These are phyloP conservation scores for Gavia stellata DNA, from an alignment of 2,113 vertebrate species.

Conservation along the genomic window DNA sequence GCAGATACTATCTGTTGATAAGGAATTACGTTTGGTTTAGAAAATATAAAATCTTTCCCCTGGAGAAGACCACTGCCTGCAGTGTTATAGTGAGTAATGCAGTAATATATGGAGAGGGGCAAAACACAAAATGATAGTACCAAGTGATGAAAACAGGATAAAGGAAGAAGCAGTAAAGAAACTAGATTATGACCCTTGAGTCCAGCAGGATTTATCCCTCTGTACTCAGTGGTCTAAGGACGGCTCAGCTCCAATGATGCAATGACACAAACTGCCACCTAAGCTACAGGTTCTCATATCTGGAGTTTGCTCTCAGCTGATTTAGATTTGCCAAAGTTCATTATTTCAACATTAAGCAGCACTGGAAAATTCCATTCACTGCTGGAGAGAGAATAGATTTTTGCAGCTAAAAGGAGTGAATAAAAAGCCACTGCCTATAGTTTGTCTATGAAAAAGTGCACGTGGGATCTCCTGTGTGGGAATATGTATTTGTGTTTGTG, in stretches of 20 bases:
- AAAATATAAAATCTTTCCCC: background rate
- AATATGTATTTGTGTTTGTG: background rate
- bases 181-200: background rate
- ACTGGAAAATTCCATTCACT: constrained; percentile 48
- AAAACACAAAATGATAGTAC: background rate
- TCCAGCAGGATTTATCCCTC: background rate
- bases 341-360: constrained; percentile 47
- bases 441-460: background rate
- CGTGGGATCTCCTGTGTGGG: background rate
- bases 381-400: background rate
- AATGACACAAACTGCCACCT: background rate
- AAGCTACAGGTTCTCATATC: background rate
- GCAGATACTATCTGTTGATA: background rate
- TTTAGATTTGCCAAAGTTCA: constrained; percentile 54
- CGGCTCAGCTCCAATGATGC: background rate
- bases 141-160: background rate
- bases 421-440: background rate
- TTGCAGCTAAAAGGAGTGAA: background rate
- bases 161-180: background rate
- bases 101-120: background rate
- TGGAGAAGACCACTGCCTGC: background rate
- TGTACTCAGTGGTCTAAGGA: background rate
- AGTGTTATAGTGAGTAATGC: background rate
- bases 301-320: constrained; percentile 24
- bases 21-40: background rate